Base-by-base conservation (phyloP, 2,797 vertebrate species). In the Enteromius argenteus region DNA sequence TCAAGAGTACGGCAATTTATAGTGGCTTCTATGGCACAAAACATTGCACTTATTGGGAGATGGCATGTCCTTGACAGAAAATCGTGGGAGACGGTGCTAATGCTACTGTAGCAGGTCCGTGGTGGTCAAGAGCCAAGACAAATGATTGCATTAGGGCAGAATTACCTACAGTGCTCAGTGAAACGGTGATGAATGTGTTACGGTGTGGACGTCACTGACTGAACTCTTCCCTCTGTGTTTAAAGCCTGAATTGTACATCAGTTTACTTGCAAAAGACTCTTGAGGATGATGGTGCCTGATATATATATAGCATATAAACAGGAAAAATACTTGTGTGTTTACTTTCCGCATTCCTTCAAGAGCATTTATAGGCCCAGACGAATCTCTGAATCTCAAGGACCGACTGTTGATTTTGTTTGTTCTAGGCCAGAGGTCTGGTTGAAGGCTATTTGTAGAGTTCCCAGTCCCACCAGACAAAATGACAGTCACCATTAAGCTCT, bases 391-490 rank as follows among this genome's bases (percentile, higher is more conserved):
- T 78, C 69, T 84, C 76, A 46, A 32, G 49, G 30, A 39, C 13
- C 37, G 39, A 78, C 35, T 79, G 68, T 39, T 76, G 32, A 84
- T 66, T 68, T 78, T 66, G 37, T 67, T 76, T 80, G 71, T 75
- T 85, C 13, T 68, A 77, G 79, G 64, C 69, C 62, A 32, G 60
- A 23, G 77, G 80, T 66, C 60, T 82, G 75, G 68, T 75, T 83
- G 69, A 83, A 64, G 80, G 86, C 83, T 78, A 86, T 86, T 86
- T 86, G 85, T 84, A 76, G 53, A 78, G 77, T 58, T 72, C 53
- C 32, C 39, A 35, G 67, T 79, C 66, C 67, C 64, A 84, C 81
- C 71, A 79, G 79, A 75, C 77, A 77, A 83, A 80, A 75, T 84
- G 53, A 71, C 84, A 73, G 72, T 88, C 64, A 77, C 84, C 76